Evolutionary conservation across 2,888 invertebrate genomes (phyloP).

Genomic region (Parnassius mnemosyne): DNA sequence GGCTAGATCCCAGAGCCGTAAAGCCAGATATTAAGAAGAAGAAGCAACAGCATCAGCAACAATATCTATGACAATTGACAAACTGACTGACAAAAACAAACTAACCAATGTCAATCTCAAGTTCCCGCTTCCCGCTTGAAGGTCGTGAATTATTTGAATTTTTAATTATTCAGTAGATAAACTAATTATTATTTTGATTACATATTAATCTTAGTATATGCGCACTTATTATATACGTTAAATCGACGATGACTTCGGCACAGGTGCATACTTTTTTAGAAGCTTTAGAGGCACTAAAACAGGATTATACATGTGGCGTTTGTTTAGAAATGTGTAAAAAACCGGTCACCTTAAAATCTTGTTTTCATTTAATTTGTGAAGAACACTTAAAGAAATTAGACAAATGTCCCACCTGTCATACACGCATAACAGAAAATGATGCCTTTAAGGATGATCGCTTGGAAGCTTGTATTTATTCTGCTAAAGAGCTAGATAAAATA

Average conservation of each 20-base stretch:
- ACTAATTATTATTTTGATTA: too few relatives aligned
- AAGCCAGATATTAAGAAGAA: too few relatives aligned
- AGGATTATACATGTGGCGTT: conserved; percentile 57
- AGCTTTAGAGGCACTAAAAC: conserved; percentile 57
- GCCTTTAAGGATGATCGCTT: conserved; percentile 50
- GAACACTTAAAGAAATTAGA: conserved; percentile 53
- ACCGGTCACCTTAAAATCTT: conserved; percentile 64
- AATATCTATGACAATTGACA: too few relatives aligned
- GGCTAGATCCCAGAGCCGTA: too few relatives aligned
- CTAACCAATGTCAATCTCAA: too few relatives aligned
- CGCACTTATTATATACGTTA: too few relatives aligned
- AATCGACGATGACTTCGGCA: conserved; percentile 36
- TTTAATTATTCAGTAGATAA: too few relatives aligned
- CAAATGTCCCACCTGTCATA: conserved; percentile 56
- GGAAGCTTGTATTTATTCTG: conserved; percentile 48
- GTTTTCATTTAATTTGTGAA: conserved; percentile 66
- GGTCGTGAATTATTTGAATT: too few relatives aligned
- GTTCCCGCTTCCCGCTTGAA: too few relatives aligned
- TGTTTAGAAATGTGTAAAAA: conserved; percentile 60
- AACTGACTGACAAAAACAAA: too few relatives aligned
- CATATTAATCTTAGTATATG: too few relatives aligned
- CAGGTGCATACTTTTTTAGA: conserved; percentile 52
- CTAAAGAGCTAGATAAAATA: conserved; percentile 48
- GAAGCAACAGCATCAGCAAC: too few relatives aligned
- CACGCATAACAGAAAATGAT: conserved; percentile 45